These are phyloP conservation scores for Lymantria dispar DNA, from an alignment of 2,888 invertebrate species.

Conservation along the genomic window DNA sequence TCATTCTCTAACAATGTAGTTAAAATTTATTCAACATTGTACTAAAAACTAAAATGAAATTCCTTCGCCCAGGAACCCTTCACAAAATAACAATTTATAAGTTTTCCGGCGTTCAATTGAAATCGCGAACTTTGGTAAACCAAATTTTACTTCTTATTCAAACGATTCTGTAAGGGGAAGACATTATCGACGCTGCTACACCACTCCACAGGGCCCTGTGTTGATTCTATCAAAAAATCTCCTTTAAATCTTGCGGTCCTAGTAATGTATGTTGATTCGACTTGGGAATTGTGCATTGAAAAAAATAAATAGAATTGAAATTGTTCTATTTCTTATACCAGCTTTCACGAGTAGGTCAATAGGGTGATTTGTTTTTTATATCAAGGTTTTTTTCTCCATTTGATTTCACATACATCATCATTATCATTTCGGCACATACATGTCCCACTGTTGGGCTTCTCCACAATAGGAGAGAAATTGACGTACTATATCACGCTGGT, in stretches of 20 bases:
- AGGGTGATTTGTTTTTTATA: too few relatives aligned
- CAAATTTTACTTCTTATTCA: conserved; percentile 73
- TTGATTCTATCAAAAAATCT: conserved; percentile 78
- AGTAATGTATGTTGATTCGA: conserved; percentile 32
- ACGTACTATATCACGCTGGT: too few relatives aligned
- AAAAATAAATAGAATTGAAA: not conserved
- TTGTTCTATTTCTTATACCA: too few relatives aligned
- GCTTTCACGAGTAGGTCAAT: too few relatives aligned
- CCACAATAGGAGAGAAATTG: too few relatives aligned
- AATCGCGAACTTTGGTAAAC: conserved; percentile 66
- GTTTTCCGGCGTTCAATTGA: conserved; percentile 60
- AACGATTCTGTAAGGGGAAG: conserved; percentile 58
- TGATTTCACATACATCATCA: not conserved
- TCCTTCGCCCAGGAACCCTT: conserved; percentile 53
- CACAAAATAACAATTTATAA: conserved; percentile 72
- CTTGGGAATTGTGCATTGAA: not conserved
- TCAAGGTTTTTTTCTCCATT: too few relatives aligned
- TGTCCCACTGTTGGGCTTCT: too few relatives aligned
- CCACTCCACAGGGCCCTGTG: conserved; percentile 63
- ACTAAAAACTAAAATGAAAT: conserved; percentile 39
- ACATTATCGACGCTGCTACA: conserved; percentile 72
- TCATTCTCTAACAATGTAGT: not conserved
- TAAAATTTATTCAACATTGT: not conserved
- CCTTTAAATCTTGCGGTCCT: conserved; percentile 46
- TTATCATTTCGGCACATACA: too few relatives aligned